Percentiles rank a stretch among this genome's conserved stretches.
Conservation (phyloP, 2,888 invertebrate genomes). For the Timandra comae region DNA sequence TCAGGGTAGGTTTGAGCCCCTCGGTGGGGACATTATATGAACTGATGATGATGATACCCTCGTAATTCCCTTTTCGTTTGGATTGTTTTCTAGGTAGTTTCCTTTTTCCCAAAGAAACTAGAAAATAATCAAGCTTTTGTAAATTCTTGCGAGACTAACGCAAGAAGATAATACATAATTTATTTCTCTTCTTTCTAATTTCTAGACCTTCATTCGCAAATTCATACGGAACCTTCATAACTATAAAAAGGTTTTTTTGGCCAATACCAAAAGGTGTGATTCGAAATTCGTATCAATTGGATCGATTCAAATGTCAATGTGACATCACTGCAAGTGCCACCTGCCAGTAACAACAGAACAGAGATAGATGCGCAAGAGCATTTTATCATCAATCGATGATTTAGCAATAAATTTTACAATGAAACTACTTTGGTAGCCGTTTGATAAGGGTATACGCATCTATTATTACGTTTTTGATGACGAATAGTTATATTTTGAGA, state of each 20-base stretch:
- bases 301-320: conserved; percentile 23
- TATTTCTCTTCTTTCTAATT: too few species aligned
- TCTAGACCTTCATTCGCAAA: too few species aligned
- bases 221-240: conserved; percentile 10
- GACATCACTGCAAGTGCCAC: conserved; percentile 17
- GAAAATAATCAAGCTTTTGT: too few species aligned
- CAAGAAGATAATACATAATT: too few species aligned
- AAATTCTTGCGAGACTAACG: too few species aligned
- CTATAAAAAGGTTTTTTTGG: conserved; percentile 1
- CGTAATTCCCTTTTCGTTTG: too few species aligned
- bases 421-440: conserved; percentile 28
- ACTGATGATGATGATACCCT: too few species aligned
- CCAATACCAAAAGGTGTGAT: conserved; percentile 35
- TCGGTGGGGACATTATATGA: too few species aligned
- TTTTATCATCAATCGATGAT: conserved; percentile 65
- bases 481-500: not conserved
- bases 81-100: too few species aligned
- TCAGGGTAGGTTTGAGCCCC: too few species aligned
- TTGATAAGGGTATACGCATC: conserved; percentile 38
- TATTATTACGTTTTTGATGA: conserved; percentile 3
- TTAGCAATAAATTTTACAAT: conserved; percentile 62
- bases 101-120: too few species aligned
- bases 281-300: conserved; percentile 21
- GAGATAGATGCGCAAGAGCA: conserved; percentile 29
- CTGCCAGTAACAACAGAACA: conserved; percentile 23